Percentiles rank a stretch among this genome's conserved stretches.
phyloP scores from a whole-genome alignment of 2,113 vertebrate species.

The Procavia capensis region DNA sequence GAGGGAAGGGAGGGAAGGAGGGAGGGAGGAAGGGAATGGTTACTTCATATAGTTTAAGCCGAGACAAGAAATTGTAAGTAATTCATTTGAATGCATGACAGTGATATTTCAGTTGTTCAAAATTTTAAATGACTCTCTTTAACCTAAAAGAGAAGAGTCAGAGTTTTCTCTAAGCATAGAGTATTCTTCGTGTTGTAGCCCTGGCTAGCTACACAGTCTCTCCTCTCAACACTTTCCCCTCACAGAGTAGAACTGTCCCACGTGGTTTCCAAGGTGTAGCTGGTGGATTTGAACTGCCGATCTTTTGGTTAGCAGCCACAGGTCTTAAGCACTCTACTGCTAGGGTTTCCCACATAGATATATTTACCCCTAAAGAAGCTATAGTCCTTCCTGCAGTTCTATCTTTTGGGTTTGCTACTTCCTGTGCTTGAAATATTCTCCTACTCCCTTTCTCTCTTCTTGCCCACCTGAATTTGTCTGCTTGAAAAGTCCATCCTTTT shows the following conservation, averaged over 20 bases:
- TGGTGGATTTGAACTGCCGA: too few relatives aligned
- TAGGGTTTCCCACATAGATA: background rate
- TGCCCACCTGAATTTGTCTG: background rate
- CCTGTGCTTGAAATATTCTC: background rate
- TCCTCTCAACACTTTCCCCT: fast-evolving
- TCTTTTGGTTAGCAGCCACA: too few relatives aligned
- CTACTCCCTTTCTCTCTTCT: background rate
- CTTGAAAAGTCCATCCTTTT: background rate
- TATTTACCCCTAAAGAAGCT: background rate
- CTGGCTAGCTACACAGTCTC: background rate
- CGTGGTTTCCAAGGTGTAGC: too few relatives aligned
- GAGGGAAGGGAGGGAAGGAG: background rate
- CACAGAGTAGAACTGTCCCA: background rate
- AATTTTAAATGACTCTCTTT: background rate
- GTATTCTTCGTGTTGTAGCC: background rate
- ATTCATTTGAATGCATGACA: background rate
- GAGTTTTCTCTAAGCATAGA: background rate
- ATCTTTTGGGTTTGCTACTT: background rate
- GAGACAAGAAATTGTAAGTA: background rate
- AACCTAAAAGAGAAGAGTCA: background rate
- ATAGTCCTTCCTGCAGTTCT: background rate
- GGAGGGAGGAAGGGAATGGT: background rate
- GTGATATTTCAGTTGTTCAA: background rate
- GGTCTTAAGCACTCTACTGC: too few relatives aligned
- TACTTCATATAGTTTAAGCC: background rate